Base-by-base conservation (phyloP, 2,113 vertebrate genomes). In the Nansenia antarctica region DNA sequence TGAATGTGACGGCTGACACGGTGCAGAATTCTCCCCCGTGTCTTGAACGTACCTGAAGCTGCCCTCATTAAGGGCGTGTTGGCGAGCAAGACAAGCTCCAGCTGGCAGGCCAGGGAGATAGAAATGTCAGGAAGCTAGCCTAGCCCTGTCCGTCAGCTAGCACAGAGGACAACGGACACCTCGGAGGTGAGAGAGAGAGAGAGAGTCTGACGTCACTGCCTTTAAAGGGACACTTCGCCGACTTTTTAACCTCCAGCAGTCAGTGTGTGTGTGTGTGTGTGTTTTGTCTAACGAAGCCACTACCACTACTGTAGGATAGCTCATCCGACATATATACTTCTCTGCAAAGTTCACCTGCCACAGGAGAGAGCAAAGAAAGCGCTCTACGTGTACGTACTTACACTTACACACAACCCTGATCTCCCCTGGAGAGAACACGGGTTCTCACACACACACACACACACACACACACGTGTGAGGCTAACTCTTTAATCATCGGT, bases 401-500 rank as follows among this genome's bases (percentile, higher is more conserved):
- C n/a, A n/a, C n/a, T n/a, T n/a, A n/a, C n/a, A n/a, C n/a, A n/a
- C n/a, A n/a, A n/a, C n/a, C n/a, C n/a, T n/a, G n/a, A n/a, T n/a
- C n/a, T n/a, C n/a, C n/a, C n/a, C n/a, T n/a, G n/a, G n/a, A n/a
- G n/a, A n/a, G n/a, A n/a, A n/a, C n/a, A n/a, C n/a, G n/a, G n/a
- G n/a, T n/a, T n/a, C n/a, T n/a, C 27, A 57, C 27, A 5, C 5
- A 57, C 54, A 1, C 53, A 29, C 12, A 4, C 26, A 5, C 11
- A 52, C 20, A 4, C 27, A 32, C 5, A 20, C 29, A 32, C 29
- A 31, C 30, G 32, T 4, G 27, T 32, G 14, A 3, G 5, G 53
- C 26, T 12, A 47, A 45, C 62, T 8, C 45, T 71, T 66, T 76
- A 58, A 67, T 67, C 74, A 37, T 35, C 26, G n/a, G 47, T 27